Base-by-base conservation (phyloP, 2,797 vertebrate species). In the Pseudocheirus occidentalis region DNA sequence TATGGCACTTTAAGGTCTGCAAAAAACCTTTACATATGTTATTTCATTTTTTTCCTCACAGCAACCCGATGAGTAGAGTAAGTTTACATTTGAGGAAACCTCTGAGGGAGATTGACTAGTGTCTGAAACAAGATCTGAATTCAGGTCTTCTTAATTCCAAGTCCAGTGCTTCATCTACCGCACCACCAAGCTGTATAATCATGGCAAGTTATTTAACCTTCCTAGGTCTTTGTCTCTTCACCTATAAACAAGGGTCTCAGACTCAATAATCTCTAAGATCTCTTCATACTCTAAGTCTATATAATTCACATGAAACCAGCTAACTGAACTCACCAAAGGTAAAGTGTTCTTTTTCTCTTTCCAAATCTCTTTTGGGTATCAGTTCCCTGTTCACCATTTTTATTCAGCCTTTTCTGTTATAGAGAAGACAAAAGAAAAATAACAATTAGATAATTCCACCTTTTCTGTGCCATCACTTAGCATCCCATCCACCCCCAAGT, bases 11-110 rank as follows among this genome's bases (percentile, higher is more conserved):
- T n/a, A 66, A n/a, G 14, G 14, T 66, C 62, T n/a, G 16, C 13
- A 66, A 66, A 66, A 66, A 58, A 66, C 13, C 62, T 66, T n/a
- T 16, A 10, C 1, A 56, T 29, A 21, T 13, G 92, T 58, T 56
- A 91, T 92, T 46, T 66, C 53, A 24, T 16, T 90, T 91, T 31
- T 31, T 29, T 94, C 29, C 31, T 93, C 58, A 92, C 31, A 94
- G 40, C 13, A 29, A 13, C 54, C 7, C 94, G 89, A 81, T 12
- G 7, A 94, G n/a, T 50, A 29, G 56, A 27, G n/a, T 57, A 34
- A 73, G 2, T 62, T 52, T 91, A 90, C 34, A 94, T 18, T 16
- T 31, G 7, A 28, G 14, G 55, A 81, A 96, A 90, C 28, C 28
- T 62, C 58, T 34, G 29, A 34, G 58, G 12, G 3, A 31, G 28